Conservation (phyloP, 2,888 invertebrate species). For the Diloba caeruleocephala region DNA sequence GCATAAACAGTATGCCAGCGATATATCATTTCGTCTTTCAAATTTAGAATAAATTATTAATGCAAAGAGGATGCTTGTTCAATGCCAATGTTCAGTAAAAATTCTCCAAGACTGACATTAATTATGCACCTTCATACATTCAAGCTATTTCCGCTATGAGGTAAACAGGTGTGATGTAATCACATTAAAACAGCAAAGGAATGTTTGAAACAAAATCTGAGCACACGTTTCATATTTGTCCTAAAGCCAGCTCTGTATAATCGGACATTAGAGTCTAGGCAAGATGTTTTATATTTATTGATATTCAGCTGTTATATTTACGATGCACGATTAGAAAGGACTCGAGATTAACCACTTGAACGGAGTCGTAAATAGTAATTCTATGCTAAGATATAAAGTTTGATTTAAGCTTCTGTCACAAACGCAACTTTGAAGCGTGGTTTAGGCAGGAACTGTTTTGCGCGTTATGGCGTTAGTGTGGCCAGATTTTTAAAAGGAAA, state of each 20-base stretch:
- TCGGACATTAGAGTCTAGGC: conserved; percentile 42
- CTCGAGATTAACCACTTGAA: conserved; percentile 45
- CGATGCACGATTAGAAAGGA: conserved; percentile 59
- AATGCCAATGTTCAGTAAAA: conserved; percentile 22
- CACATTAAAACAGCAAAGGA: not conserved
- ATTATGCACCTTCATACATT: conserved; percentile 9
- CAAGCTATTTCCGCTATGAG: conserved; percentile 21
- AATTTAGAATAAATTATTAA: conserved; percentile 15
- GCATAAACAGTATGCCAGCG: not conserved
- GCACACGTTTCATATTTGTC: conserved; percentile 30
- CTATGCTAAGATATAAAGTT: conserved; percentile 43
- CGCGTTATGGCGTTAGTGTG: no score
- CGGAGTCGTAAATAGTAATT: conserved; percentile 46
- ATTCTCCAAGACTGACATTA: conserved; percentile 7
- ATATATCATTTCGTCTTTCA: conserved; percentile 5
- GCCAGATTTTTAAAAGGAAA: no score
- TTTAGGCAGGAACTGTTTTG: conserved; percentile 5
- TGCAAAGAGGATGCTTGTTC: conserved; percentile 19
- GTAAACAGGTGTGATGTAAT: conserved; percentile 4
- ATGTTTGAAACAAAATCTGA: conserved; percentile 2
- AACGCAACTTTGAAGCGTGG: conserved; percentile 11
- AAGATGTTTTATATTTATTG: conserved; percentile 45
- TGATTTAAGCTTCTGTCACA: conserved; percentile 47
- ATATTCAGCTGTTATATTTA: conserved; percentile 53
- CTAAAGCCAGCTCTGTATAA: conserved; percentile 33